Conservation (phyloP, 2,888 invertebrate genomes). For the Sarcophaga variegata region DNA sequence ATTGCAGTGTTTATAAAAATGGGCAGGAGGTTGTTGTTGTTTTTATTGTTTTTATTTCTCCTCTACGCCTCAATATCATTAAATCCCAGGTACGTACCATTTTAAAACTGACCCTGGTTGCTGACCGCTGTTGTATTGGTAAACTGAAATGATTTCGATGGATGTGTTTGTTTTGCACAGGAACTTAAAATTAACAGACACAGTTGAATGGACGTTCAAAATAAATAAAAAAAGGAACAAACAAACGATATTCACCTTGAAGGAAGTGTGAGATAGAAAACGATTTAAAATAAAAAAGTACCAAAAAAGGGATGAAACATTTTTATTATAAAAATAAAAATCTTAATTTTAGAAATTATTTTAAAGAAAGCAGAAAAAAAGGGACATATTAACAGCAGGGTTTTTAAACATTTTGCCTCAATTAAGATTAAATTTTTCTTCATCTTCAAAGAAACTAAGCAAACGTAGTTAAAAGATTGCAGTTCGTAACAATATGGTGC, state of each 20-base stretch:
- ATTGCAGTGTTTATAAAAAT: conserved; percentile 12
- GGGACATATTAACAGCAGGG: too few relatives aligned
- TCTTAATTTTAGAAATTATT: too few relatives aligned
- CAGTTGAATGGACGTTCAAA: conserved; percentile 41
- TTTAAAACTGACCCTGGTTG: neutral
- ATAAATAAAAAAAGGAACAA: conserved; percentile 9
- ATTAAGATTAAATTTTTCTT: neutral
- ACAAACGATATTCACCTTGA: conserved; percentile 29
- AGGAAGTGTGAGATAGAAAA: conserved; percentile 17
- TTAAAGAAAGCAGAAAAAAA: too few relatives aligned
- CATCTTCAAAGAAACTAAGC: neutral
- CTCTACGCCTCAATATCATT: neutral
- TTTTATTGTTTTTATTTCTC: too few relatives aligned
- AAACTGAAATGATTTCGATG: neutral
- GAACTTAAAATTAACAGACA: conserved; percentile 42
- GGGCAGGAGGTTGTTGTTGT: neutral
- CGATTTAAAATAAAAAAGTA: neutral
- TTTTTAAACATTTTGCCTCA: neutral
- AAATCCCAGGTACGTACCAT: neutral
- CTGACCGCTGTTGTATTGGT: neutral
- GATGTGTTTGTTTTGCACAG: conserved; percentile 19
- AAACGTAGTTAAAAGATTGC: too few relatives aligned
- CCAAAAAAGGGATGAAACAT: too few relatives aligned
- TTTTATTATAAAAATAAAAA: too few relatives aligned
- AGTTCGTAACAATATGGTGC: too few relatives aligned